Evolutionary conservation across 2,888 invertebrate genomes (phyloP), one percentile per base, ranked within the genome.

Genomic region (Cistogaster globosa): DNA sequence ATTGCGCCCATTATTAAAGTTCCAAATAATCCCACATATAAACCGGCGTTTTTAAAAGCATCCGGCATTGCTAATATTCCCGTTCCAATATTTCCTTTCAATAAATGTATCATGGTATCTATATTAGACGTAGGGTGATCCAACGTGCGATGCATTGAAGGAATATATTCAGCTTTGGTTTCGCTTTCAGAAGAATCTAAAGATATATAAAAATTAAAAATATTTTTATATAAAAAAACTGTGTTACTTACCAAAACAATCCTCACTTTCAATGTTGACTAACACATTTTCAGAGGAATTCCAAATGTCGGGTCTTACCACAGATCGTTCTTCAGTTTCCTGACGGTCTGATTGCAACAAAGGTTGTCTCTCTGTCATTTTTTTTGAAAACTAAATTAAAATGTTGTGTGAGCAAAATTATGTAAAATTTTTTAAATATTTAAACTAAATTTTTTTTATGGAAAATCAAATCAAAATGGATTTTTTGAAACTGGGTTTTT

Each of bases 41-140:
- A 94, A 14, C 98, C 98, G 77, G 98, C 96, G 93, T 98, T 97
- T 91, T 96, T 96, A 91, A 98, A 97, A 18, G 98, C 98, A 93
- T 97, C 96, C 6, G 99, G 99, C 97, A 99, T 97, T 9, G 99
- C 99, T 87, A 99, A 93, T 88, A 99, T 98, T 6, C 99, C 99
- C 0, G 99, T 98, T 9, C 98, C 98, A 86, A 95, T 94, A 88
- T 96, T 96, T 36, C 95, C 96, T 92, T 96, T 96, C 51, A 96
- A 92, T 86, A 96, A 93, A 90, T 96, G 96, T 87, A 96, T 95
- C 91, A 96, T 93, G 2, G 96, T 96, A 90, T 96, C 96, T 88
- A 95, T 94, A 93, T 96, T 97, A 87, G 96, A 96, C 5, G 97
- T 96, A 0, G 97, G 96, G 92, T 96, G 95, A 89, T 96, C 96